These are phyloP conservation scores for Gasterosteus nipponicus DNA, from an alignment of 2,113 vertebrate species.

Conservation along the genomic window DNA sequence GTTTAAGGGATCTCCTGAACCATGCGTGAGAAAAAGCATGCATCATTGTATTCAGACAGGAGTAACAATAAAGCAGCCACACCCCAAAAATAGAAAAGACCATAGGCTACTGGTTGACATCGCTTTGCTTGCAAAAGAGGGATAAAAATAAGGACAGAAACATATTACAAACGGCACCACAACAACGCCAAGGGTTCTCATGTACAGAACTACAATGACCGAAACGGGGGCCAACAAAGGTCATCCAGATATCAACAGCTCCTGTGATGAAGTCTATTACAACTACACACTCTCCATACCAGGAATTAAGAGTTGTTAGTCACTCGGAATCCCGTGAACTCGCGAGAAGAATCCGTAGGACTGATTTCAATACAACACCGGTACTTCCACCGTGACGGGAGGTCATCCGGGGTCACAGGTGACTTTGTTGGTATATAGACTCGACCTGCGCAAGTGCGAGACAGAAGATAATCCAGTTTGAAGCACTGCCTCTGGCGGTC, in stretches of 20 bases:
- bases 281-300: background rate
- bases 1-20: conserved; percentile 14
- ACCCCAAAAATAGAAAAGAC: conserved; percentile 2
- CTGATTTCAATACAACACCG: too few species aligned
- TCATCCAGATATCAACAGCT: background rate
- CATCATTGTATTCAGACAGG: conserved; percentile 5
- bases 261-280: background rate
- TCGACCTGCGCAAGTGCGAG: too few species aligned
- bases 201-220: background rate
- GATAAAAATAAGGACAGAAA: conserved; percentile 24
- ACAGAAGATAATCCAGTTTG: too few species aligned
- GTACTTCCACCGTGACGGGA: too few species aligned
- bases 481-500: too few species aligned
- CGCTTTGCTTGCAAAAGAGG: background rate
- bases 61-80: conserved; percentile 14
- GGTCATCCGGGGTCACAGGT: too few species aligned
- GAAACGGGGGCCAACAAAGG: background rate
- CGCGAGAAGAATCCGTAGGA: too few species aligned
- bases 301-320: background rate
- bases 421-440: too few species aligned
- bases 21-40: conserved; percentile 14
- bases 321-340: too few species aligned
- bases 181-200: background rate
- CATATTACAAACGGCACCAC: background rate
- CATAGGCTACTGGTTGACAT: background rate